Evolutionary conservation across 2,888 invertebrate species (phyloP).

Genomic region (Eupithecia subumbrata): DNA sequence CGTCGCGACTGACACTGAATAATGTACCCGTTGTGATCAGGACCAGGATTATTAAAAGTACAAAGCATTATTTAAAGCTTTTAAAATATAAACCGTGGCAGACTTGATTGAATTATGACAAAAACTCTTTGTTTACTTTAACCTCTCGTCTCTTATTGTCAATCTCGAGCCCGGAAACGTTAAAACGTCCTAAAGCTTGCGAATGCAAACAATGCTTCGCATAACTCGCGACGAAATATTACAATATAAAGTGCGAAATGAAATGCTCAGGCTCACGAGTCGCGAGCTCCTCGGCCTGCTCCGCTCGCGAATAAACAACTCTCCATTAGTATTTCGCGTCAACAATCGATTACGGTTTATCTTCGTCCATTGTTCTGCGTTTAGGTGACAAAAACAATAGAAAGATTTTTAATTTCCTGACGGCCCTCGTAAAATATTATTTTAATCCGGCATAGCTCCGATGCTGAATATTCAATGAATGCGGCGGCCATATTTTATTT

Average conservation of each 20-base stretch:
- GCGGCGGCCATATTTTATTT: constrained; percentile 68
- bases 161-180: constrained; percentile 12
- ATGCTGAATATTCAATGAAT: constrained; percentile 72
- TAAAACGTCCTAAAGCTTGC: constrained; percentile 9
- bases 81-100: constrained; percentile 10
- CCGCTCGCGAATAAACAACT: constrained; percentile 38
- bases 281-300: not conserved
- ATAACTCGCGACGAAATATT: constrained; percentile 3
- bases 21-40: constrained; percentile 21
- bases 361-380: constrained; percentile 52
- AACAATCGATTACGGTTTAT: constrained; percentile 47
- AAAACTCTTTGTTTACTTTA: constrained; percentile 9
- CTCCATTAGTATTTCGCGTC: constrained; percentile 35
- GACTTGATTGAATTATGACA: constrained; percentile 11
- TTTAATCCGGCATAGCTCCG: constrained; percentile 67
- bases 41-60: constrained; percentile 9
- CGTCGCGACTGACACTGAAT: constrained; percentile 26
- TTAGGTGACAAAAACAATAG: constrained; percentile 70
- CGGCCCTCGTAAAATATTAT: constrained; percentile 71
- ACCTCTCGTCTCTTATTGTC: constrained; percentile 1
- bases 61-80: constrained; percentile 1
- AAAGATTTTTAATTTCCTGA: constrained; percentile 76
- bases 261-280: not conserved
- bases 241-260: constrained; percentile 1
- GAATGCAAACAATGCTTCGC: constrained; percentile 9